Base-by-base conservation (phyloP, 2,888 invertebrate species). In the Cactoblastis cactorum region DNA sequence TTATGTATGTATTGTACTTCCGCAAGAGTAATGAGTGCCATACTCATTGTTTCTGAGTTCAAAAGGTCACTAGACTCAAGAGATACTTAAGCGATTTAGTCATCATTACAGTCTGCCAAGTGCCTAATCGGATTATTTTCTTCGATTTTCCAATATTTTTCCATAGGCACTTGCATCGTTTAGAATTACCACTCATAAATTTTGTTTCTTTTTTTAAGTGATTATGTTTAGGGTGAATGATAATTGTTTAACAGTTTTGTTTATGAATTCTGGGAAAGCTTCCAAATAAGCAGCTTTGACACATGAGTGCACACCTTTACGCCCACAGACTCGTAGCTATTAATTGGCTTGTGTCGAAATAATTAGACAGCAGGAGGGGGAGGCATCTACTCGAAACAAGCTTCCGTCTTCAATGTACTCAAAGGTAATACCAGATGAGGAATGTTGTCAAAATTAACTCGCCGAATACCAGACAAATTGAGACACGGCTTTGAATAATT, bases 261-360 rank as follows among this genome's bases (percentile, higher is more conserved):
- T n/a, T n/a, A n/a, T n/a, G n/a, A n/a, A n/a, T n/a, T 37, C 37
- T 37, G n/a, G 9, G 12, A 14, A 22, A 11, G 24, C 14, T 22
- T 35, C 15, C 22, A 47, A 11, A 3, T 37, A 35, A 47, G 22
- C 35, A 11, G 35, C 15, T 47, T 11, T 47, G 47, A 37, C 35
- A 14, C 35, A 47, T 22, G 35, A 24, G 47, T 37, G 48, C 15
- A 39, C 28, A 49, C 28, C 32, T 49, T 41, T 39, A 49, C 33
- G 32, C 39, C 39, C 57, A 62, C 61, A 65, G 57, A 50, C 69
- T 69, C 63, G 64, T 61, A 56, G 58, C 58, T 54, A 63, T 68
- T 74, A 74, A 76, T 76, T 74, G 64, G 67, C 61, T 69, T 62
- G 65, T 71, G 70, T 70, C 64, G 67, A 71, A 73, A 76, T 74